Base-by-base conservation (phyloP, 2,888 invertebrate genomes). In the Onthophagus sagittarius region DNA sequence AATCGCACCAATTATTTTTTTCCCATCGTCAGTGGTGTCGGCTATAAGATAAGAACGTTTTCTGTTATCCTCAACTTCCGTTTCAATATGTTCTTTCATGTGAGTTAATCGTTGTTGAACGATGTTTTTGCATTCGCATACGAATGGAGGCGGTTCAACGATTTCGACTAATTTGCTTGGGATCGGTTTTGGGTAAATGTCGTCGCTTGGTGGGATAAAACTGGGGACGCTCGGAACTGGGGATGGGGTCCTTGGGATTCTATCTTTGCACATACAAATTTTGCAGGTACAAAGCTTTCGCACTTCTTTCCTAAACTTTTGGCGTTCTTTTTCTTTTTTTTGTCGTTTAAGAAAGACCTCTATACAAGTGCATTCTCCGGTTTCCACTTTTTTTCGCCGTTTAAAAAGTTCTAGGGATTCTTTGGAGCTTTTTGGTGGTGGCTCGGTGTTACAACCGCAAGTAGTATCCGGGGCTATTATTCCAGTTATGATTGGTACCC, bases 1-100 rank as follows among this genome's bases (percentile, higher is more conserved):
- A 7, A 79, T 78, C 4, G 80, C 80, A 14, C 77, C 77, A 65
- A 83, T 79, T 64, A 83, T 75, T 2, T 79, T 80, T 11, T 77
- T 75, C 9, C 77, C 75, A 15, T 71, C 71, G n/a, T 32, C 67
- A 6, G 76, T 75, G n/a, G 77, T 71, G 6, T 80, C 80, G 2
- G 77, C 76, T 62, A 81, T 77, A 6, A 80, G 75, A 73, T 77
- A 77, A 15, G 75, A 71, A 6, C 72, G 69, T 75, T 73, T 71
- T 39, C 32, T 31, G 13, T 72, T 72, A 23, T 23, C 23, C 3
- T 23, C 39, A 53, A 62, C 67, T 15, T 15, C 65, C n/a, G 15
- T 23, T 39, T 72, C 65, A 33, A 65, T 15, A 11, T 33, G 32
- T 13, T 23, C n/a, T n/a, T n/a, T 23, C 39, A 64, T n/a, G 13